Evolutionary conservation across 2,797 vertebrate genomes (phyloP), one percentile per base, ranked within the genome.

Genomic region (Parauchenoglanis ngamensis): DNA sequence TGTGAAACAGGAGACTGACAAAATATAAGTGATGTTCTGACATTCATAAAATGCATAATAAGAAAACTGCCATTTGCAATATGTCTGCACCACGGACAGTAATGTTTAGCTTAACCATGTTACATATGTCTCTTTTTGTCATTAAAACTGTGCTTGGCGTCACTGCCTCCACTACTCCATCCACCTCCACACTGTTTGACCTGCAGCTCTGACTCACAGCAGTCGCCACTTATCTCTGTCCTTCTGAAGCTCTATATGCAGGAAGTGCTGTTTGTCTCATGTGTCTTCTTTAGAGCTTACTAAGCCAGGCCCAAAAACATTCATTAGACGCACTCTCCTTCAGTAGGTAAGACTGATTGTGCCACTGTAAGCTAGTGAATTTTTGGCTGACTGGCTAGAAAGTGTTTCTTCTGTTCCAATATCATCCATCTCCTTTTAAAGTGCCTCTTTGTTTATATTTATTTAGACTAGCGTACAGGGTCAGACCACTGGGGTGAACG

Each of bases 261-360:
- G 54, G 28, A 57, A 81, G 77, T 40, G 19, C 63, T 40, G 79
- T 85, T 88, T 59, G 84, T 79, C 82, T 86, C 75, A 49, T 46
- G 54, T 65, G 19, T 44, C 61, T 70, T 65, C 83, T 81, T 70
- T 59, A 54, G 25, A 81, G 57, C 67, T 70, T 70, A 75, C 52
- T n/a, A 70, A 67, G 49, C 83, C 76, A 85, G 49, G 63, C 72
- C 40, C 63, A 84, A 78, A 31, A 46, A 56, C 81, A 85, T 86
- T 89, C 77, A 89, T 90, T 90, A 88, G 85, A 68, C 52, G 49
- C 57, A 70, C 85, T 84, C 61, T 83, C 72, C 75, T 80, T 86
- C 49, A 35, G 73, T 7, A 77, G 76, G 85, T n/a, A 88, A 88
- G 88, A 88, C 77, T 65, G 86, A 90, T 56, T 72, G 84, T 70